phyloP scores from a whole-genome alignment of 2,113 vertebrate genomes.

The Barbus barbus region DNA sequence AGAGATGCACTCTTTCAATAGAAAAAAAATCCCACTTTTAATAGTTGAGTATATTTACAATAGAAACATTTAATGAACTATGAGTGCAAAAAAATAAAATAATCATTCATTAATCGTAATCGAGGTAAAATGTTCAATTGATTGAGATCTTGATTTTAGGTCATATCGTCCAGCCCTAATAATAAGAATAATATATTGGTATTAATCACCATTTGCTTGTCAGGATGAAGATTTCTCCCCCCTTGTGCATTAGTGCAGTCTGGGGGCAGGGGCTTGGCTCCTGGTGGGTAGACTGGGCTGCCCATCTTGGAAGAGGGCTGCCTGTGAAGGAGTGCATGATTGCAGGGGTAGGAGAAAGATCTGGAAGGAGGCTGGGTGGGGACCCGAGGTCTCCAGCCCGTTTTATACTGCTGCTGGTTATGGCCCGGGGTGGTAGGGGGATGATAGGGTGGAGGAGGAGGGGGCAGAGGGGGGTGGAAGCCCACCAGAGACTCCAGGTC shows the following conservation, averaged over 20 bases:
- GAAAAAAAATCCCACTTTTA: too few species aligned
- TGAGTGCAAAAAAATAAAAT: too few species aligned
- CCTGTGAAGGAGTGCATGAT: constrained; percentile 87
- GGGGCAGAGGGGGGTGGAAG: constrained; percentile 92
- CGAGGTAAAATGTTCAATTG: too few species aligned
- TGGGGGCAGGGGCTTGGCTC: constrained; percentile 82
- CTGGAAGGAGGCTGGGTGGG: constrained; percentile 90
- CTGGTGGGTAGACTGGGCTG: constrained; percentile 82
- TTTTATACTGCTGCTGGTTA: constrained; percentile 82
- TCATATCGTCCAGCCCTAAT: too few species aligned
- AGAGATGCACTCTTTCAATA: too few species aligned
- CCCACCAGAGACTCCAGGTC: constrained; percentile 91
- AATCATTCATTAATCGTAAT: too few species aligned
- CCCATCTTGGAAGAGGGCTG: constrained; percentile 79
- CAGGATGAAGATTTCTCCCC: constrained; percentile 78
- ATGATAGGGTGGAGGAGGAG: constrained; percentile 93
- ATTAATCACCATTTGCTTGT: constrained; percentile 85
- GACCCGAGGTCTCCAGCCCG: constrained; percentile 89
- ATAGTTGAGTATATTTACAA: too few species aligned
- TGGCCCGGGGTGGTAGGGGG: constrained; percentile 87
- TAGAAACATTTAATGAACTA: too few species aligned
- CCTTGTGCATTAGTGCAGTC: constrained; percentile 87
- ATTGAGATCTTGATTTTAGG: too few species aligned
- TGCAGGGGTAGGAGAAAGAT: constrained; percentile 96
- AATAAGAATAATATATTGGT: too few species aligned